Evolutionary conservation across 2,797 vertebrate species (phyloP), one percentile per base, ranked within the genome.

Genomic region (Artibeus jamaicensis): DNA sequence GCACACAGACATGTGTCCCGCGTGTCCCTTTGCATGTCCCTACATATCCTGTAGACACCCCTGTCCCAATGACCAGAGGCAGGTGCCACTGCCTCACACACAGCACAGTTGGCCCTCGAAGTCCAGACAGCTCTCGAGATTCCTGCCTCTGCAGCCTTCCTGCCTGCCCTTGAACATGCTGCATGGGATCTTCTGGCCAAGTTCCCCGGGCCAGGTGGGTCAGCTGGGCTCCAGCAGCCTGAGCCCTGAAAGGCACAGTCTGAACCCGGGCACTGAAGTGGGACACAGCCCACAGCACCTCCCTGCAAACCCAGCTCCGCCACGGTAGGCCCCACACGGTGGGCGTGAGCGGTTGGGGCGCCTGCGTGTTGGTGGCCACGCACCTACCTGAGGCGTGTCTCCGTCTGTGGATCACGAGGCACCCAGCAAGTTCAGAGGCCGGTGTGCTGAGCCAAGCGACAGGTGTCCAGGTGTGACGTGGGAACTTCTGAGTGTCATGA

Each of bases 351-450:
- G 16, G 59, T 37, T 14, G 37, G 37, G 39, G 8, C 37, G 24
- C 68, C 59, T 59, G 3, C 15, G 12, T 68, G 74, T 53, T 22
- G 42, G 37, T 19, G n/a, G 29, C 22, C 34, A 42, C 32, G 48
- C 48, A 9, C 46, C 19, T 77, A 9, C 46, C 19, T 77, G 26
- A 24, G 39, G 29, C 76, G 42, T 44, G 11, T 70, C 44, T 50
- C 2, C 11, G 50, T 55, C 86, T 32, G 5, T 9, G 42, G 46
- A 21, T 79, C 50, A 34, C 5, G 32, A 92, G 53, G 65, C 26
- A n/a, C 24, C 70, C 53, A 67, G 65, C 32, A 78, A 93, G n/a
- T 7, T 74, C 55, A 93, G 16, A 84, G 65, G 42, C 68, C n/a
- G 3, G 16, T 32, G 24, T 70, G 57, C 70, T 82, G 32, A 85